Percentiles rank a stretch among this genome's conserved stretches.
phyloP scores from a whole-genome alignment of 2,797 vertebrate genomes.

The Streptopelia turtur region DNA sequence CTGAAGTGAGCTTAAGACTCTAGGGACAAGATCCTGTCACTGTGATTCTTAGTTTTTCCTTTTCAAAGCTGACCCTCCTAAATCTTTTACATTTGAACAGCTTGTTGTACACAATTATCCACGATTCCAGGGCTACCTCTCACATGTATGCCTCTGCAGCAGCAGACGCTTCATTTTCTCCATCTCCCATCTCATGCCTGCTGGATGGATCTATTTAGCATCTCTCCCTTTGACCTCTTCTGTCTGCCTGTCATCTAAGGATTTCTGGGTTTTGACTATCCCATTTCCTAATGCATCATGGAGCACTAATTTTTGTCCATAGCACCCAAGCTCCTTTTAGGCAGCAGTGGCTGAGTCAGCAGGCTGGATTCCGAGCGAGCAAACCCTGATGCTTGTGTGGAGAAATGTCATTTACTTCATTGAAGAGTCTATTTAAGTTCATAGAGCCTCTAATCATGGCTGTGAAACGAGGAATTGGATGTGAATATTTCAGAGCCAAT shows the following conservation, averaged over 20 bases:
- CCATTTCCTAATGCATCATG: background rate
- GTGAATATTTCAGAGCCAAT: slow-evolving; percentile 59
- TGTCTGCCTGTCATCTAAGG: background rate
- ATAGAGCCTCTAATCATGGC: slow-evolving; percentile 42
- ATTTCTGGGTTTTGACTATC: background rate
- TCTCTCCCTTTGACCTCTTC: slow-evolving; percentile 6
- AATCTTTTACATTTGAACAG: background rate
- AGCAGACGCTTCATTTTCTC: background rate
- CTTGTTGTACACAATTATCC: background rate
- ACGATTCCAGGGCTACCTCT: background rate
- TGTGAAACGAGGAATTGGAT: slow-evolving; percentile 53
- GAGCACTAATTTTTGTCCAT: background rate
- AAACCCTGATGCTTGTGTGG: background rate
- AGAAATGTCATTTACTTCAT: slow-evolving; percentile 27
- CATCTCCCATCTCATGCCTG: background rate
- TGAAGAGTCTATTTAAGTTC: slow-evolving; percentile 44
- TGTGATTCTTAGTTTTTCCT: background rate
- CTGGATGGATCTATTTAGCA: background rate
- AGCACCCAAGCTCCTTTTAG: background rate
- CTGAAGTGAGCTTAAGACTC: background rate
- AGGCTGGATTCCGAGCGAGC: background rate
- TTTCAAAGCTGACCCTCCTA: background rate
- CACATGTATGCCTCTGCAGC: background rate
- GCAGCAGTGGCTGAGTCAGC: slow-evolving; percentile 32
- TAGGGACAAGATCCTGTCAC: background rate